These are phyloP conservation scores for Gymnocheta viridis DNA, from an alignment of 2,888 invertebrate species.

Conservation along the genomic window DNA sequence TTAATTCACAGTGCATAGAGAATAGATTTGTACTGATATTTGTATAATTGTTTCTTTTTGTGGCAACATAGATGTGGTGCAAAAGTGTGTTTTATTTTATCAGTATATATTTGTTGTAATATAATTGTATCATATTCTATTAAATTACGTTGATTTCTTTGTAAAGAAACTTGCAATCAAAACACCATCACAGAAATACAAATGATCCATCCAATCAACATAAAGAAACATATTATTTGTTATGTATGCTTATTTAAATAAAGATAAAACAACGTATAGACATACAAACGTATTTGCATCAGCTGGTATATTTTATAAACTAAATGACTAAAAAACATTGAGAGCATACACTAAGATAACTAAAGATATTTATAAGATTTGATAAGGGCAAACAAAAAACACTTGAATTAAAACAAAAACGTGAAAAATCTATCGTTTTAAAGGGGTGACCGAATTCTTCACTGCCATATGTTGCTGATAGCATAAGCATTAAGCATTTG, in stretches of 20 bases:
- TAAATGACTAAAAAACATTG: conserved; percentile 61
- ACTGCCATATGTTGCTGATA: not conserved
- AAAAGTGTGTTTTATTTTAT: conserved; percentile 29
- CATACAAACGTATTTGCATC: conserved; percentile 70
- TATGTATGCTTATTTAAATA: conserved; percentile 8
- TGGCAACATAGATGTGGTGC: conserved; percentile 43
- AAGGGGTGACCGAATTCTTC: not conserved
- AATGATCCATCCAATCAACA: conserved; percentile 60
- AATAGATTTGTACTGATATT: conserved; percentile 28
- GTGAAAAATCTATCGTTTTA: not conserved
- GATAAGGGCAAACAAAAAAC: conserved; percentile 26
- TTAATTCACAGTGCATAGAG: conserved; percentile 48
- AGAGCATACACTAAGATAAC: conserved; percentile 67
- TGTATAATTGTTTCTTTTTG: not conserved
- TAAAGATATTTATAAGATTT: conserved; percentile 48
- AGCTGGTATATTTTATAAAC: conserved; percentile 68
- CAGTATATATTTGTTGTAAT: not conserved
- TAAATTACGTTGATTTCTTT: conserved; percentile 22
- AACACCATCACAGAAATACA: conserved; percentile 63
- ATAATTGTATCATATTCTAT: conserved; percentile 23
- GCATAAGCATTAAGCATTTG: not conserved
- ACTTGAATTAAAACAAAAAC: conserved; percentile 11
- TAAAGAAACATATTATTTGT: conserved; percentile 22
- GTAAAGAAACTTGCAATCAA: conserved; percentile 49
- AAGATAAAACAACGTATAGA: conserved; percentile 48